Evolutionary conservation across 2,888 invertebrate genomes (phyloP), one percentile per base, ranked within the genome.

Genomic region (Acanthoscelides obtectus): DNA sequence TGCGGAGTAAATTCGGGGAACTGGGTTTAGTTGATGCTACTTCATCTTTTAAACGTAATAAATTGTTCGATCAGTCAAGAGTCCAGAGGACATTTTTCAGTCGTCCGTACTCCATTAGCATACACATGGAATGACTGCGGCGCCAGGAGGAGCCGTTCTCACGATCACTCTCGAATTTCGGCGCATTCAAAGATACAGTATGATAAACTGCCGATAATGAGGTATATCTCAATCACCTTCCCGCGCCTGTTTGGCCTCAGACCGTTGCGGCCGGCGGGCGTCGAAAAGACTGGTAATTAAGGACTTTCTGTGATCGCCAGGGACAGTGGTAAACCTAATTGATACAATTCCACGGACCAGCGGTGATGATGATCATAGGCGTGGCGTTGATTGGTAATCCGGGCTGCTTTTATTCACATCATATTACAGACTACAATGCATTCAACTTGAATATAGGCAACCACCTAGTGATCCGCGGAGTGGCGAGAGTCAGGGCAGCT

Each of bases 301-400:
- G 45, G 45, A 66, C 66, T 66, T 22, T 66, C 22, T 66, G 22
- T 22, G 20, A 66, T 22, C 66, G 66, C 66, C 66, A 66, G 70
- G 74, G 77, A 78, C 78, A 78, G 77, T 77, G 76, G 75, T 78
- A 80, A 78, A 79, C 80, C 83, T 83, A 83, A 83, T 83, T 84
- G 83, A 83, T 83, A 83, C 83, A 83, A 82, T 82, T 83, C 80
- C 79, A 79, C 79, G 79, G 78, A 72, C 75, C 45, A 45, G 3
- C 12, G 3, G 8, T 45, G 45, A 12, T 12, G 5, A 45, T 45
- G 17, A 45, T 45, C 45, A 45, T 72, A 72, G 70, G 68, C 21
- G 74, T 66, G 73, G 22, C 22, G 45, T 19, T 70, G 21, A 6
- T 19, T 0, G 8, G n/a, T n/a, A n/a, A n/a, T n/a, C n/a, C n/a